Evolutionary conservation across 2,888 invertebrate genomes (phyloP).

Genomic region (Perizoma flavofasciatum): DNA sequence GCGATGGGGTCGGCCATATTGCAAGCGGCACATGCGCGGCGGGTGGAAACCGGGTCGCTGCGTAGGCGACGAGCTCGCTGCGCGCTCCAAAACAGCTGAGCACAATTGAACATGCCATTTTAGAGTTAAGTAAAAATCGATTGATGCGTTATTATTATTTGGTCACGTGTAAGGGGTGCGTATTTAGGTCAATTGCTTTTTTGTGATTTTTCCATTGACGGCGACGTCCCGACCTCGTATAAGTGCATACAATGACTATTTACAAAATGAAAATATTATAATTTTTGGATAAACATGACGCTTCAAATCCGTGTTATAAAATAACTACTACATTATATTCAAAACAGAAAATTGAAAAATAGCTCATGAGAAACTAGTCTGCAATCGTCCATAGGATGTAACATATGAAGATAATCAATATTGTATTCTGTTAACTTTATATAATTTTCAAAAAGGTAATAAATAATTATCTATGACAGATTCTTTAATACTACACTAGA

Average conservation of each 20-base stretch:
- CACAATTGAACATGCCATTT: conserved; percentile 1
- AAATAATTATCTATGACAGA: no score
- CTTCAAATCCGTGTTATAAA: neutral
- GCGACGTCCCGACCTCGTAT: conserved; percentile 19
- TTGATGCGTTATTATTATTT: conserved; percentile 25
- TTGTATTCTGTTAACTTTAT: no score
- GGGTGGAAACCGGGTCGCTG: conserved; percentile 13
- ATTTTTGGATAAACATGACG: conserved; percentile 24
- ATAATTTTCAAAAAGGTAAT: no score
- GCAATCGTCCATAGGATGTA: no score
- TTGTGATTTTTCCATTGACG: conserved; percentile 33
- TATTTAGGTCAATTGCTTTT: conserved; percentile 39
- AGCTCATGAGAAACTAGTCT: no score
- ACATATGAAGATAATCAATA: no score
- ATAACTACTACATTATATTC: neutral
- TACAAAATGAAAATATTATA: conserved; percentile 27
- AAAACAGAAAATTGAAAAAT: no score
- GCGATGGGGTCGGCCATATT: conserved; percentile 15
- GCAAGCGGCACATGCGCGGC: conserved; percentile 31
- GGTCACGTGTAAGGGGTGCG: conserved; percentile 35
- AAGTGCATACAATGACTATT: conserved; percentile 26
- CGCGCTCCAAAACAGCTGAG: conserved; percentile 22
- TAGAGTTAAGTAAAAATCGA: conserved; percentile 32
- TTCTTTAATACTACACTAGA: no score
- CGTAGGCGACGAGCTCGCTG: conserved; percentile 29